Conservation (phyloP, 92 coral and sea anemone genomes). For the Palythoa grandis region DNA sequence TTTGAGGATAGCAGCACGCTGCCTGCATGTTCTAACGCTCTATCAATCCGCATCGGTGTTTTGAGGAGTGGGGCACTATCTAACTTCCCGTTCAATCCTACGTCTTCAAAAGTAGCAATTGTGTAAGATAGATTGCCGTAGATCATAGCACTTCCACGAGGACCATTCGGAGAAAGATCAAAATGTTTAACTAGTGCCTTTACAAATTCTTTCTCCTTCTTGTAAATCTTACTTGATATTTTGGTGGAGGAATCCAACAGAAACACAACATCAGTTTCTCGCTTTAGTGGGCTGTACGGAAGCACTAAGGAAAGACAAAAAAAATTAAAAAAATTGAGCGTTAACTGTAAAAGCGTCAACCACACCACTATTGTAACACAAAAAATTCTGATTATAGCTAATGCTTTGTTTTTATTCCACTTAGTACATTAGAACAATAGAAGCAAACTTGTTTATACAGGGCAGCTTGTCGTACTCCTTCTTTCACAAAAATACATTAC, state of each 20-base stretch:
- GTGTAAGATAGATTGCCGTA: slow-evolving; percentile 59
- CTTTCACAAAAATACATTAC: too few species aligned
- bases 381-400: too few species aligned
- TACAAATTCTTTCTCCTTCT: slow-evolving; percentile 62
- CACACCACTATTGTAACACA: too few species aligned
- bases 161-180: slow-evolving; percentile 59
- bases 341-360: too few species aligned
- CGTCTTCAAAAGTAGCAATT: slow-evolving; percentile 43
- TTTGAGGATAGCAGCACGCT: slow-evolving; percentile 50
- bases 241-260: slow-evolving; percentile 68
- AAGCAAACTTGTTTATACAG: too few species aligned
- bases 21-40: slow-evolving; percentile 58
- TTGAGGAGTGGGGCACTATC: slow-evolving; percentile 48
- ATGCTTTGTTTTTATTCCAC: too few species aligned
- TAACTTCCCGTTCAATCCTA: slow-evolving; percentile 26
- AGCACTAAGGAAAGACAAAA: neutral
- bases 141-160: slow-evolving; percentile 67
- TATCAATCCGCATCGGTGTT: slow-evolving; percentile 68
- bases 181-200: slow-evolving; percentile 63
- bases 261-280: slow-evolving; percentile 74
- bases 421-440: too few species aligned
- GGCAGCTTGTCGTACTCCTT: too few species aligned
- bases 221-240: slow-evolving; percentile 53
- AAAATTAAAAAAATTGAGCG: neutral
- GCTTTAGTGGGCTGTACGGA: slow-evolving; percentile 18